Base-by-base conservation (phyloP, 2,113 vertebrate genomes). In the Probosciger aterrimus region DNA sequence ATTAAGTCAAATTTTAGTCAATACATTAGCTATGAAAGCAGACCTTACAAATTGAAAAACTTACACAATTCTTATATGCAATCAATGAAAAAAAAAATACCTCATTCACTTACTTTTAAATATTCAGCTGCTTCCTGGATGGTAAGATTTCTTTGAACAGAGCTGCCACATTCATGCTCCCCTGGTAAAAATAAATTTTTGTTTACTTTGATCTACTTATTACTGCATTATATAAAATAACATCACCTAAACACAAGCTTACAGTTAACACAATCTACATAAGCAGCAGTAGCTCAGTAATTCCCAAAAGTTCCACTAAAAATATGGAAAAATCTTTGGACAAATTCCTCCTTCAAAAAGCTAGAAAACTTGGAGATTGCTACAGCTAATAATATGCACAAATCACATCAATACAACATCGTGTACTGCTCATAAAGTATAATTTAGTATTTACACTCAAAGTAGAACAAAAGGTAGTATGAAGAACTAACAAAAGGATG, bases 81-180 rank as follows among this genome's bases (percentile, higher is more conserved):
- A 55, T 3, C 37, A 60, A 92, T 35, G 37, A 94, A 85, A 89
- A 86, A 89, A 86, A 33, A 92, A 95, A 95, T 14, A 82, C 14
- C 27, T 75, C 4, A 0, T 95, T 62, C 92, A 39, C 98, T 97
- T 98, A 99, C 99, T 98, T 96, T 97, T 96, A 99, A 98, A 98
- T 98, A 99, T 3, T 96, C 97, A 49, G 98, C 97, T 93, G 98
- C 99, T 85, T 99, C 99, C 15, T 98, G 97, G 71, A 99, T 94
- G 92, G 99, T 98, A 97, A 99, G 97, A 44, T 98, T 99, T 97
- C 99, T 98, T 69, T 98, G 97, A 94, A 96, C 79, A 95, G 98
- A 98, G 96, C 98, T 98, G 89, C 98, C 99, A 98, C 99, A 99
- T 97, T 99, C 99, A 96, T 99, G 98, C 93, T 99, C 98, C 82